These are phyloP conservation scores for Linnaemya vulpina DNA, from an alignment of 2,888 invertebrate species.

Conservation along the genomic window DNA sequence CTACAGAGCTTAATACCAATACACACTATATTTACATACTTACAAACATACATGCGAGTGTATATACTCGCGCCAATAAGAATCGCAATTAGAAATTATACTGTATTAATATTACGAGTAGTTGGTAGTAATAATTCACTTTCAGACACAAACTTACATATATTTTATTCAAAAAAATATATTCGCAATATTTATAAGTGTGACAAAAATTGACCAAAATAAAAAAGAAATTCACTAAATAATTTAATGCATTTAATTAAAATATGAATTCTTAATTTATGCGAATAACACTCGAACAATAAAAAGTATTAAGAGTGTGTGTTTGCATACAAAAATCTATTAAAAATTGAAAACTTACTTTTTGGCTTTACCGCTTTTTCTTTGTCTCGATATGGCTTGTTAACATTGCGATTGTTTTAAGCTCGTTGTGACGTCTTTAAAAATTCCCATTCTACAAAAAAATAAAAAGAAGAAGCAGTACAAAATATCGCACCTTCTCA, in stretches of 20 bases:
- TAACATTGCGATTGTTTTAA: not conserved
- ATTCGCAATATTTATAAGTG: not conserved
- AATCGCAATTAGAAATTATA: too few species aligned
- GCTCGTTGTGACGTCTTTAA: not conserved
- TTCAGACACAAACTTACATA: not conserved
- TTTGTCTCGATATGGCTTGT: not conserved
- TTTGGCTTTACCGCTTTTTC: not conserved
- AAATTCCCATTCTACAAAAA: not conserved
- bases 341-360: not conserved
- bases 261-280: not conserved
- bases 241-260: not conserved
- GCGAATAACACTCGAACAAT: not conserved
- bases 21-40: too few species aligned
- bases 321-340: not conserved
- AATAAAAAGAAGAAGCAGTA: too few species aligned
- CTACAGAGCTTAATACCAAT: slow-evolving; percentile 42
- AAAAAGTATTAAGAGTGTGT: not conserved
- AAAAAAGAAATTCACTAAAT: not conserved
- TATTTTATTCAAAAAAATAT: slow-evolving; percentile 3
- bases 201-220: not conserved
- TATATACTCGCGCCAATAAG: too few species aligned
- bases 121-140: not conserved
- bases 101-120: not conserved
- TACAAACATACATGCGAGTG: too few species aligned
- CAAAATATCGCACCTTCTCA: too few species aligned